Evolutionary conservation across 53 echinoderm and acorn worm species (phyloP).

Genomic region (Pentamera pediparva): DNA sequence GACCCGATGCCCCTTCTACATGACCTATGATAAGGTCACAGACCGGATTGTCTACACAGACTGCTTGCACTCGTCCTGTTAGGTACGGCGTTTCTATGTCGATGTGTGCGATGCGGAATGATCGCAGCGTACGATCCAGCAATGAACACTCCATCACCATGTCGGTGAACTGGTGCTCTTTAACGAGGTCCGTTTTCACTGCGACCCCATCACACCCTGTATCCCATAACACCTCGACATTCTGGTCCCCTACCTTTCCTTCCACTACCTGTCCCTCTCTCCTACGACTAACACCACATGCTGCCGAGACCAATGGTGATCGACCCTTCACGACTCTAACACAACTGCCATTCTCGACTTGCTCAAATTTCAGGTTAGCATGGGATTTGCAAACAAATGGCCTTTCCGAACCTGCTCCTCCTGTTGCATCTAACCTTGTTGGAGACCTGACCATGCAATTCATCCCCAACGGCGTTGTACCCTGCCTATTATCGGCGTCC

Average conservation of each 20-base stretch:
- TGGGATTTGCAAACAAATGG: neutral
- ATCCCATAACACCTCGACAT: constrained; percentile 29
- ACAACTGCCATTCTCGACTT: neutral
- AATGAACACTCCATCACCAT: constrained; percentile 14
- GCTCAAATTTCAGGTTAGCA: neutral
- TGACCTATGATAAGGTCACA: constrained; percentile 31
- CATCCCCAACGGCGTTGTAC: too few relatives aligned
- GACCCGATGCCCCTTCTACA: constrained; percentile 5
- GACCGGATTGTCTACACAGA: constrained; percentile 37
- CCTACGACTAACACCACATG: neutral
- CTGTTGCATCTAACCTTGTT: neutral
- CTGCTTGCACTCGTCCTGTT: neutral
- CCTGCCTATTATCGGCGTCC: too few relatives aligned
- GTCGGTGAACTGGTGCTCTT: constrained; percentile 22
- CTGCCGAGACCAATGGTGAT: constrained; percentile 19
- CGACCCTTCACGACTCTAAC: neutral
- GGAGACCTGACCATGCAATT: too few relatives aligned
- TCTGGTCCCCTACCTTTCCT: constrained; percentile 16
- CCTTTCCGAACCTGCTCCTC: neutral
- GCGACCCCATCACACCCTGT: constrained; percentile 34
- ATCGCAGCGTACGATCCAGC: constrained; percentile 34
- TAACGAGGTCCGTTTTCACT: constrained; percentile 8
- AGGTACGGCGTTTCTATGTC: constrained; percentile 39
- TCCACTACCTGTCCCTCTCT: constrained; percentile 11
- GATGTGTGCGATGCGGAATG: constrained; percentile 18